Evolutionary conservation across 1,140 invertebrate genomes (phyloP), one percentile per base, ranked within the genome.

Genomic region (Brachionus calyciflorus): DNA sequence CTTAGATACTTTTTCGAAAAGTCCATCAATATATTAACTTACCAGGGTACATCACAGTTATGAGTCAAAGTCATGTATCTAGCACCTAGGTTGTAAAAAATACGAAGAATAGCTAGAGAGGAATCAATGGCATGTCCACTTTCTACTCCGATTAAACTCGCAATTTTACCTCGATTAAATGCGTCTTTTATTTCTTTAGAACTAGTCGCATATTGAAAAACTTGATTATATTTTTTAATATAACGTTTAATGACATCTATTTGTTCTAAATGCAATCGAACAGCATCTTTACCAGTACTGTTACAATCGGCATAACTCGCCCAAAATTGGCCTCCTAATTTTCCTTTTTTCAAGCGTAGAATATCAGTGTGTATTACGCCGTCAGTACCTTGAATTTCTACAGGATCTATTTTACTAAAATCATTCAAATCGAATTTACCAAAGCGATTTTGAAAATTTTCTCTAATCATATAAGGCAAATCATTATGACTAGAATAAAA

Each of bases 291-390:
- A 82, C 91, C 89, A 81, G 92, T 91, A 14, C 91, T 89, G 68
- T 90, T 89, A 83, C 92, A 94, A 6, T 90, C 90, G 46, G 91
- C 91, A 85, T 93, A 94, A 60, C 91, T 91, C 41, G 90, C 91
- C 92, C 92, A 93, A 84, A 93, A 93, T 91, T 93, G 89, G 4
- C 91, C 92, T 49, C 92, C 92, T 57, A 94, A 88, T 79, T 89
- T 88, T 51, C 93, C 93, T 79, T 90, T 86, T 78, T 89, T 87
- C 73, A 95, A 86, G 81, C 92, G 88, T 55, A 91, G 91, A 79
- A 96, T 90, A 84, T 95, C 93, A 0, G 93, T 94, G 80, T 94
- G 63, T 48, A 26, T 48, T 19, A 73, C 33, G 4, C 69, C 69
- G 1, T 73, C 21, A 0, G 69, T 51, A 24, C 69, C 69, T 73